Conservation (phyloP, 2,888 invertebrate genomes). For the Stenurella melanura region DNA sequence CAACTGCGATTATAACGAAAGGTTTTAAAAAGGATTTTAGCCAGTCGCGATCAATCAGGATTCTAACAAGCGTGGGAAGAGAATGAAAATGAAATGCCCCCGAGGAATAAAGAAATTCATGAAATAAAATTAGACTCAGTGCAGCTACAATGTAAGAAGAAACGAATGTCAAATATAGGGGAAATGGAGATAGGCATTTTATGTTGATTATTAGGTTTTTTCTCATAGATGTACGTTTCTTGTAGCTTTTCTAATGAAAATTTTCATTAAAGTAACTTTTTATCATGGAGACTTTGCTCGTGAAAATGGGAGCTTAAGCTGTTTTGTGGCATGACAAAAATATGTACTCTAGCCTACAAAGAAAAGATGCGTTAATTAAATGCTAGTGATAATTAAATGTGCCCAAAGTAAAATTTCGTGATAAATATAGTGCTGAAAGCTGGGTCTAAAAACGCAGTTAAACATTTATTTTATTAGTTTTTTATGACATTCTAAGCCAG, state of each 20-base stretch:
- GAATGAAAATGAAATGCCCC: constrained; percentile 10
- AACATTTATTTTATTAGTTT: too few species aligned
- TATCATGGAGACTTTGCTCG: background rate
- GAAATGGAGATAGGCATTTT: background rate
- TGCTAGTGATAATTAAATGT: too few species aligned
- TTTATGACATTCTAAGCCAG: too few species aligned
- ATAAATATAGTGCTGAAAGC: too few species aligned
- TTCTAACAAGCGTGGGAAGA: constrained; percentile 19
- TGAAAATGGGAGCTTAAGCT: background rate
- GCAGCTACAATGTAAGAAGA: background rate
- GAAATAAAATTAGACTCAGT: background rate
- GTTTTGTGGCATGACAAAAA: background rate
- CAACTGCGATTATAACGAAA: too few species aligned
- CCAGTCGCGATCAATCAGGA: constrained; percentile 4
- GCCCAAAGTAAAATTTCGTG: too few species aligned
- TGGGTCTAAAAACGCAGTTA: too few species aligned
- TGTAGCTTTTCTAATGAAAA: background rate
- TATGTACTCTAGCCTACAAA: background rate
- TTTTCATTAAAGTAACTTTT: background rate
- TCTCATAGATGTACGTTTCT: background rate
- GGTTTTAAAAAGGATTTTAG: background rate
- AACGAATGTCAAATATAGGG: background rate
- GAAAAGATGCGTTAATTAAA: background rate
- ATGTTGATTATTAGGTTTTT: background rate
- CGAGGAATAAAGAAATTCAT: constrained; percentile 12